Evolutionary conservation across 2,888 invertebrate species (phyloP).

Genomic region (Cryptocheilus praepositus): DNA sequence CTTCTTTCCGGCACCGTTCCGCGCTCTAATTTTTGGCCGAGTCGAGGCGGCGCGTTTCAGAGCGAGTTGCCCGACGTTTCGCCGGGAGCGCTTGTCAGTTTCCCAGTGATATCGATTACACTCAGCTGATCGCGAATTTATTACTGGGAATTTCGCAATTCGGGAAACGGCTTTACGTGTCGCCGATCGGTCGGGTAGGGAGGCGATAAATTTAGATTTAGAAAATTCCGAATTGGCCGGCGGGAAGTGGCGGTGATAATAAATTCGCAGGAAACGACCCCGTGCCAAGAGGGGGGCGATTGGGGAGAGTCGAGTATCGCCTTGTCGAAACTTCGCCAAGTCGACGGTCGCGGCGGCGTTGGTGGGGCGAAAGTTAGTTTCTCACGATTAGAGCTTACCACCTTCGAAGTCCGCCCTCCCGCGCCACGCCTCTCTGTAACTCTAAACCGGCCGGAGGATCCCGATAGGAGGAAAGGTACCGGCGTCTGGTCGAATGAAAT

Average conservation of each 20-base stretch:
- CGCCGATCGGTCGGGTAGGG: constrained; percentile 28
- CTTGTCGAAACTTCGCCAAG: constrained; percentile 43
- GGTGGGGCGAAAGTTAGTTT: constrained; percentile 55
- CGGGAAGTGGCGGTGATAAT: constrained; percentile 13
- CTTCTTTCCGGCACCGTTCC: no score
- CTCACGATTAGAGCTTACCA: constrained; percentile 55
- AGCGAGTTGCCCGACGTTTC: no score
- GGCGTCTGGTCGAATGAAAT: constrained; percentile 68
- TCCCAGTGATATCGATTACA: no score
- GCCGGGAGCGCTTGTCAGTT: no score
- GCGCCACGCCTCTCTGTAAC: constrained; percentile 28
- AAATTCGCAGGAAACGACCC: background rate
- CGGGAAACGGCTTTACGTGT: no score
- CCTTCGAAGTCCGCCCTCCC: constrained; percentile 24
- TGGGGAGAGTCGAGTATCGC: background rate
- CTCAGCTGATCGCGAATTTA: no score
- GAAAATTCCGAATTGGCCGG: constrained; percentile 36
- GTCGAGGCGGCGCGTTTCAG: no score
- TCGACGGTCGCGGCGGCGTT: background rate
- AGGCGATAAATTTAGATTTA: constrained; percentile 42
- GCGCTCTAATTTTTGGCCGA: no score
- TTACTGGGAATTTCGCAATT: no score
- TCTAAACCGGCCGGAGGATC: constrained; percentile 48
- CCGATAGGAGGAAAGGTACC: constrained; percentile 46
- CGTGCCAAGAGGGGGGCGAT: background rate